Conservation (phyloP, 2,797 vertebrate genomes). For the Hapalemur alaotrensis region DNA sequence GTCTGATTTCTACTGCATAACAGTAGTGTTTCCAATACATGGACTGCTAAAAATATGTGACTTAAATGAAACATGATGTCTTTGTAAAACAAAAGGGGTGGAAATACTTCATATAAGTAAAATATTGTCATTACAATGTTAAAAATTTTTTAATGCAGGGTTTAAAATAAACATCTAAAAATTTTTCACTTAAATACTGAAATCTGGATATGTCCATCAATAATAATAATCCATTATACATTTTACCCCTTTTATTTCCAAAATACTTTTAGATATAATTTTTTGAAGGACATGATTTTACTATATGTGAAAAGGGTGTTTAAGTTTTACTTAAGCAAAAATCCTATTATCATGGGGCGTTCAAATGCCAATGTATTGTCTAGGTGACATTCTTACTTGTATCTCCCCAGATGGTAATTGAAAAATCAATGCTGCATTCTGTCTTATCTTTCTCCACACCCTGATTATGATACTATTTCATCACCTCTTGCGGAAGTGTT, state of each 20-base stretch:
- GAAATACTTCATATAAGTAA: not conserved
- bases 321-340: not conserved
- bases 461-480: not conserved
- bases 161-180: not conserved
- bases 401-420: not conserved
- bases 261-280: not conserved
- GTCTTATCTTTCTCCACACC: conserved; percentile 6
- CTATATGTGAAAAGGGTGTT: not conserved
- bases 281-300: not conserved
- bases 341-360: not conserved
- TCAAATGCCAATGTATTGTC: not conserved
- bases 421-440: conserved; percentile 14
- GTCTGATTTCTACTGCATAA: not conserved
- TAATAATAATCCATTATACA: not conserved
- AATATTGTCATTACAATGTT: not conserved
- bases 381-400: not conserved
- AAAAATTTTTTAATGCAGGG: not conserved
- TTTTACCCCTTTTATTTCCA: not conserved
- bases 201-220: not conserved
- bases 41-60: not conserved
- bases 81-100: not conserved
- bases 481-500: not conserved
- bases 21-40: not conserved
- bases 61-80: not conserved
- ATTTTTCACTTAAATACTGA: not conserved